Conservation (phyloP, 2,797 vertebrate species). For the Ctenopoma kingsleyae region DNA sequence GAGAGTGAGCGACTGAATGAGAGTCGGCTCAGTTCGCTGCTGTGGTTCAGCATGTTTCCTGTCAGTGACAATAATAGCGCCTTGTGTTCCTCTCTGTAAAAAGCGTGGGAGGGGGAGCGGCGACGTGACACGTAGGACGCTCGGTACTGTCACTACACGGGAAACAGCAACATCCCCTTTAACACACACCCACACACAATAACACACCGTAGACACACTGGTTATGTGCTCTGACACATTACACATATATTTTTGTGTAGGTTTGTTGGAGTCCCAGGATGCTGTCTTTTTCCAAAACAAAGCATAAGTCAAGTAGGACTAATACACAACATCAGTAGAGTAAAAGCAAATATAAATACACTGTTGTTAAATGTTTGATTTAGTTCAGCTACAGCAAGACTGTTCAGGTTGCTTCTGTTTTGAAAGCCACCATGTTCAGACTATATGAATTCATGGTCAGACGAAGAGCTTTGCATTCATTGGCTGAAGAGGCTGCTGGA, state of each 20-base stretch:
- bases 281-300: neutral
- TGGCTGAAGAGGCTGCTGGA: too few species aligned
- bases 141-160: constrained; percentile 49
- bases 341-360: too few species aligned
- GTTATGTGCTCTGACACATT: neutral
- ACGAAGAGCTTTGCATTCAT: too few species aligned
- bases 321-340: neutral
- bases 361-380: too few species aligned
- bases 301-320: neutral
- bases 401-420: too few species aligned
- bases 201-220: neutral
- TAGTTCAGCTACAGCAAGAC: too few species aligned
- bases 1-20: constrained; percentile 30
- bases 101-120: constrained; percentile 71
- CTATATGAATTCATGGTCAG: too few species aligned
- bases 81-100: constrained; percentile 62
- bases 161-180: constrained; percentile 64
- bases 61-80: constrained; percentile 72
- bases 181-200: neutral
- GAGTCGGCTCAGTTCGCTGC: constrained; percentile 41
- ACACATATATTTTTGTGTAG: neutral
- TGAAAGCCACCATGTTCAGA: too few species aligned
- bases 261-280: constrained; percentile 1
- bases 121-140: constrained; percentile 48
- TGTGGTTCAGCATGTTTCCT: constrained; percentile 73